Base-by-base conservation (phyloP, 2,888 invertebrate species). In the Emmelina monodactyla region DNA sequence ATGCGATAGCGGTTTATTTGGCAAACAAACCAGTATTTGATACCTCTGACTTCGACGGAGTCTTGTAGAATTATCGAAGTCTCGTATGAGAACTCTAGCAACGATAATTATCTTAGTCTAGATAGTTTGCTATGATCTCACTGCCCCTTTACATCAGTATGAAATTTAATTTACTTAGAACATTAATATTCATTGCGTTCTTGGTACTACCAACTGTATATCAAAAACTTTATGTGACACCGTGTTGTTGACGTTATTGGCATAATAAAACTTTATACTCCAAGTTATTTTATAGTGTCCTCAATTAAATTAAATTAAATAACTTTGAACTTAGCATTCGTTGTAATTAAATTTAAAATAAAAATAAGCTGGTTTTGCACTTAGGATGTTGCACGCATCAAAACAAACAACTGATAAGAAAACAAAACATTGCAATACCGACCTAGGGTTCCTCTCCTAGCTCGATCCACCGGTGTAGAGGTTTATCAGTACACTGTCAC, bases 361-460 rank as follows among this genome's bases (percentile, higher is more conserved):
- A n/a, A n/a, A 19, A 25, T 11, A 25, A 10, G 6, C 4, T 25
- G n/a, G 25, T 10, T 69, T 71, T 55, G 69, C 67, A 61, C 54
- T 45, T 37, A 51, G 55, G 57, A 62, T 60, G 60, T 64, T 62
- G 57, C 4, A 11, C n/a, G 25, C 25, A 29, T 29, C 13, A 29
- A 14, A 12, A 29, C 29, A 12, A 29, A 29, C 4, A 29, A 29
- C 12, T 13, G 29, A 12, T 29, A 28, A 11, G 9, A 12, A 11
- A 5, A 14, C 4, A 13, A 19, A 19, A 19, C 11, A 29, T 29
- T 11, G 39, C 14, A 52, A 51, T 67, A 73, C 73, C 64, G 53
- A 68, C 69, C 67, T 76, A 63, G 62, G 65, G 69, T 62, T 62
- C 61, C 55, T 67, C 63, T 45, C 49, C 49, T 57, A 58, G 58